These are phyloP conservation scores for Bombus polaris DNA, from an alignment of 1,140 invertebrate species.

Conservation along the genomic window DNA sequence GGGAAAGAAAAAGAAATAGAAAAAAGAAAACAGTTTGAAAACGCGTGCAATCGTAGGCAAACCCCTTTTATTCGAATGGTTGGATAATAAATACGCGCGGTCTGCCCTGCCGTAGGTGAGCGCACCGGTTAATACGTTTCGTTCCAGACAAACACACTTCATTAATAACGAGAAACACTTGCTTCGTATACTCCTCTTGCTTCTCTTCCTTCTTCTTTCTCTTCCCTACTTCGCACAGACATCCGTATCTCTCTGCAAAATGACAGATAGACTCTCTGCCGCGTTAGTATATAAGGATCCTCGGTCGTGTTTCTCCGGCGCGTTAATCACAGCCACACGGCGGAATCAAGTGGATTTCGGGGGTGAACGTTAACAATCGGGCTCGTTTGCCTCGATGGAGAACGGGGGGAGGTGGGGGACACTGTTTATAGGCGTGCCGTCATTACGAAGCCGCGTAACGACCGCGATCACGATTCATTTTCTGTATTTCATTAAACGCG, in stretches of 20 bases:
- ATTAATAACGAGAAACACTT: constrained; percentile 76
- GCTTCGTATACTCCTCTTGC: constrained; percentile 63
- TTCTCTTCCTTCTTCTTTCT: not conserved
- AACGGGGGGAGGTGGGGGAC: not conserved
- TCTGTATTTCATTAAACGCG: constrained; percentile 37
- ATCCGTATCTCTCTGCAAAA: not conserved
- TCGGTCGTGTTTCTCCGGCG: not conserved
- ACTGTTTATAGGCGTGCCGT: not conserved
- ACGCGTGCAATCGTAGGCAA: constrained; percentile 43
- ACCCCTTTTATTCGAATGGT: constrained; percentile 47
- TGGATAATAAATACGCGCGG: constrained; percentile 69
- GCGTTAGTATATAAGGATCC: constrained; percentile 37
- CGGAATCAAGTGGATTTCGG: constrained; percentile 67
- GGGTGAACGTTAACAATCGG: constrained; percentile 58
- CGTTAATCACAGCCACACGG: constrained; percentile 58
- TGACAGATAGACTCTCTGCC: constrained; percentile 23
- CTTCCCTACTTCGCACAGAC: no score
- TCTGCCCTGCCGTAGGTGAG: constrained; percentile 18
- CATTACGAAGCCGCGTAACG: constrained; percentile 16
- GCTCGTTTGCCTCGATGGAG: constrained; percentile 28
- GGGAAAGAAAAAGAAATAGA: not conserved
- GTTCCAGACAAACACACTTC: constrained; percentile 75
- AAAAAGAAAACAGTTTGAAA: constrained; percentile 30
- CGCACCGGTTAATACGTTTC: constrained; percentile 71
- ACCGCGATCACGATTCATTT: constrained; percentile 34